A percentile compares a stretch with the other conserved stretches of the same genome.
phyloP scores from a whole-genome alignment of 2,797 vertebrate genomes.

The Thamnophis elegans region DNA sequence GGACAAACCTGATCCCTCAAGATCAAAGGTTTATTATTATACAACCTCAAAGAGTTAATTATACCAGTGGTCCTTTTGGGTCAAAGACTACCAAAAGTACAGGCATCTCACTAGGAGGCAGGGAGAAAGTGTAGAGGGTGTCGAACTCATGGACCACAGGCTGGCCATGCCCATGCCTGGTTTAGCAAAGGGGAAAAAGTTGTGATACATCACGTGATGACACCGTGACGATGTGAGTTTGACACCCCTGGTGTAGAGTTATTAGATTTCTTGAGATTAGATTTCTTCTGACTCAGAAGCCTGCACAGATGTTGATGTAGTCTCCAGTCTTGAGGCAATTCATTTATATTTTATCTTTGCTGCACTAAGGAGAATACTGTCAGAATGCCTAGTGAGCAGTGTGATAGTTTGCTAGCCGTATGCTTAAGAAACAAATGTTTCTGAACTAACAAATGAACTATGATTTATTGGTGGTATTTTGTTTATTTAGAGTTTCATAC shows the following conservation, averaged over 20 bases:
- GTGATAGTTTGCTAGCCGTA: conserved; percentile 24
- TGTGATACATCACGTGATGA: rapidly evolving
- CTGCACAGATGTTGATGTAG: rapidly evolving
- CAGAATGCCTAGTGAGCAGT: neutral
- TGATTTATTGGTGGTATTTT: neutral
- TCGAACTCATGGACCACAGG: no score
- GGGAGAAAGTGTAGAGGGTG: neutral
- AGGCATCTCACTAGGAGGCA: neutral
- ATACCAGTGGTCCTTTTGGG: neutral
- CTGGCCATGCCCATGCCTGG: rapidly evolving
- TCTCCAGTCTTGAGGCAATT: neutral
- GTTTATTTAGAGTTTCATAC: neutral
- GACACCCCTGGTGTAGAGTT: neutral
- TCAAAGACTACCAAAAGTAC: neutral
- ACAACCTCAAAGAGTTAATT: neutral
- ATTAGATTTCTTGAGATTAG: neutral
- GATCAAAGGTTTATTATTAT: neutral
- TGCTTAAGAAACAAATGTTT: conserved; percentile 13
- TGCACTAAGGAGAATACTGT: neutral
- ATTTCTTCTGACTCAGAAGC: neutral
- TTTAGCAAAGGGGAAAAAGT: no score
- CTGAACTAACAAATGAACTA: neutral
- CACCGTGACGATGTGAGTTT: no score
- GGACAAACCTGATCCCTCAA: neutral
- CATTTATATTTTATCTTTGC: neutral